A percentile compares a stretch with the other conserved stretches of the same genome.
phyloP scores from a whole-genome alignment of 2,888 invertebrate genomes.

The Tetramorium bicarinatum region DNA sequence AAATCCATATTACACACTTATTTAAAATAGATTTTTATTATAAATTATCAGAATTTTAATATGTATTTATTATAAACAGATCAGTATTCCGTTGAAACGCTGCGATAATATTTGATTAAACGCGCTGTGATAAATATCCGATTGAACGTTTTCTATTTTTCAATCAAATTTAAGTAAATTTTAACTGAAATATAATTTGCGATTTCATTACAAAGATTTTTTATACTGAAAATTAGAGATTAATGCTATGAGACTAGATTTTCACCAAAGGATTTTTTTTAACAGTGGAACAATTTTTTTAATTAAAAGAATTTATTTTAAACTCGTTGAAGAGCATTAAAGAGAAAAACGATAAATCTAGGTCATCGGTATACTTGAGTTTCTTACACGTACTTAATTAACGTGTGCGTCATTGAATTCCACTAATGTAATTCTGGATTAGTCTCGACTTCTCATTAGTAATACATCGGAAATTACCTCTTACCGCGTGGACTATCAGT shows the following conservation, averaged over 20 bases:
- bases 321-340: background rate
- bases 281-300: background rate
- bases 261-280: background rate
- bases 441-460: background rate
- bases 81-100: background rate
- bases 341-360: slow-evolving; percentile 5
- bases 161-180: background rate
- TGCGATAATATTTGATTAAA: background rate
- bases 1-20: background rate
- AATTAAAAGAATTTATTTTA: background rate
- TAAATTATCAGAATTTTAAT: background rate
- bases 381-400: slow-evolving; percentile 5
- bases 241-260: background rate
- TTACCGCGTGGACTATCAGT: background rate
- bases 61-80: background rate
- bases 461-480: slow-evolving; percentile 6
- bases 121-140: background rate
- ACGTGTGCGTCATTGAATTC: slow-evolving; percentile 14
- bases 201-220: slow-evolving; percentile 10
- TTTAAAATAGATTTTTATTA: slow-evolving; percentile 3
- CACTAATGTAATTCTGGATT: background rate
- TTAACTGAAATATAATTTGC: background rate
- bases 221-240: background rate
- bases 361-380: background rate
- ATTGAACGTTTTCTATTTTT: background rate